Conservation (phyloP, 2,888 invertebrate genomes). For the Heterodera filipjevi region DNA sequence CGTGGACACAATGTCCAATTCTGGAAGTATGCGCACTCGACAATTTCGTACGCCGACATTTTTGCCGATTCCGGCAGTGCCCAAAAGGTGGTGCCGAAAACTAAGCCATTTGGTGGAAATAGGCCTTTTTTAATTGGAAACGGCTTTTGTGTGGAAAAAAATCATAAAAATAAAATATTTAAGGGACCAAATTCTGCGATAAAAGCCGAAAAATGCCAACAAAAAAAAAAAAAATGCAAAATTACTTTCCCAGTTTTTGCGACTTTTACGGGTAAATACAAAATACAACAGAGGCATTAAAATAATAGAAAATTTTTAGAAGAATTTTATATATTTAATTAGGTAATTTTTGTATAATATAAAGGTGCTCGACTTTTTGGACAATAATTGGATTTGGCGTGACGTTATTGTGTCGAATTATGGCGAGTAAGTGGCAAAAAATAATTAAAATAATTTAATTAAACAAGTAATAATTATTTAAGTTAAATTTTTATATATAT, state of each 20-base stretch:
- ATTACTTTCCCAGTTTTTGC: too few relatives aligned
- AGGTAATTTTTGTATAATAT: background rate
- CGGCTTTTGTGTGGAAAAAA: too few relatives aligned
- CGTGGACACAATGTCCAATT: constrained; percentile 9
- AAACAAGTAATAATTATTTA: background rate
- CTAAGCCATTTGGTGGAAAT: too few relatives aligned
- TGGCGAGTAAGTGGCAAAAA: constrained; percentile 16
- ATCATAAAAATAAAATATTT: too few relatives aligned
- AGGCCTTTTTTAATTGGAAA: too few relatives aligned
- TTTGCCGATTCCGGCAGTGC: constrained; percentile 8
- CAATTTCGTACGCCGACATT: constrained; percentile 4
- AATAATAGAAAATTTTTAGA: background rate
- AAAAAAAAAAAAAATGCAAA: too few relatives aligned
- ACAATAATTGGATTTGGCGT: constrained; percentile 9
- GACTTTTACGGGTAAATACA: too few relatives aligned
- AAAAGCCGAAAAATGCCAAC: too few relatives aligned
- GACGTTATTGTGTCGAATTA: constrained; percentile 13
- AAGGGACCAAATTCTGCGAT: too few relatives aligned
- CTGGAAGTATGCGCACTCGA: background rate
- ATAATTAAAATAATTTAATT: background rate
- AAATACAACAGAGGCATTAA: too few relatives aligned
- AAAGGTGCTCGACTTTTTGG: constrained; percentile 20
- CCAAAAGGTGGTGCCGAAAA: too few relatives aligned
- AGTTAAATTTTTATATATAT: too few relatives aligned
- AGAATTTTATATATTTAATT: background rate